Percentiles rank a stretch among this genome's conserved stretches.
phyloP scores from a whole-genome alignment of 2,888 invertebrate genomes.

The Eristalis pertinax region DNA sequence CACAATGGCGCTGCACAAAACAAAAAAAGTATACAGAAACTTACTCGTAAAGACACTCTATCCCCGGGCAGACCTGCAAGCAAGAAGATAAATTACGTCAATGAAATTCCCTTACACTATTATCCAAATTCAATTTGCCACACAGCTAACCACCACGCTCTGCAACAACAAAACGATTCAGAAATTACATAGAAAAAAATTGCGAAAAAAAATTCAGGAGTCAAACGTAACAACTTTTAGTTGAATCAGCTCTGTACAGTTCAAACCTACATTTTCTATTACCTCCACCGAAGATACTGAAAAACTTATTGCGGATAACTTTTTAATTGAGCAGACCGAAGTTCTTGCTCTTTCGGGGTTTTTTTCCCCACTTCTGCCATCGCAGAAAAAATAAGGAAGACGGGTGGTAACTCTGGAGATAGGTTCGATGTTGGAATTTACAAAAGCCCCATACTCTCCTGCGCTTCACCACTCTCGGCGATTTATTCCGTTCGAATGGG shows the following conservation, averaged over 20 bases:
- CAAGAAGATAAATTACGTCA: constrained; percentile 58
- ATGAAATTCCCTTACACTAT: constrained; percentile 57
- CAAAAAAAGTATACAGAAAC: not conserved
- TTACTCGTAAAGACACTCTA: not conserved
- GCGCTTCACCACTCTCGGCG: not conserved
- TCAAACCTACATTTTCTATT: constrained; percentile 54
- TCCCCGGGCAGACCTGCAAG: not conserved
- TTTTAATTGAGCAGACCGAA: constrained; percentile 68
- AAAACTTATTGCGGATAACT: constrained; percentile 70
- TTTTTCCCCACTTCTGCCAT: constrained; percentile 10
- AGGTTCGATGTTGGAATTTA: constrained; percentile 32
- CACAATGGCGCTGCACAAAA: not conserved
- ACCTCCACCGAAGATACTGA: constrained; percentile 46
- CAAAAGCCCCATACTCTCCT: constrained; percentile 24
- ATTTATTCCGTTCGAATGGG: not conserved
- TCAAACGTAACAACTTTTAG: constrained; percentile 66
- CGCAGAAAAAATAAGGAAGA: not conserved
- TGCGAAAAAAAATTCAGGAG: constrained; percentile 34
- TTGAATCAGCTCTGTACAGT: constrained; percentile 62
- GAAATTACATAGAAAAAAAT: constrained; percentile 30
- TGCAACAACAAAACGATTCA: constrained; percentile 2
- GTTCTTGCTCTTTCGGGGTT: constrained; percentile 30
- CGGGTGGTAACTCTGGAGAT: constrained; percentile 14
- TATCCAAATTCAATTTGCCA: constrained; percentile 69
- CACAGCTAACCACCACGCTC: constrained; percentile 64